A percentile compares a stretch with the other conserved stretches of the same genome.
Evolutionary conservation across 2,888 invertebrate species (phyloP).

Genomic region (Rhimphoctona megacephalus): DNA sequence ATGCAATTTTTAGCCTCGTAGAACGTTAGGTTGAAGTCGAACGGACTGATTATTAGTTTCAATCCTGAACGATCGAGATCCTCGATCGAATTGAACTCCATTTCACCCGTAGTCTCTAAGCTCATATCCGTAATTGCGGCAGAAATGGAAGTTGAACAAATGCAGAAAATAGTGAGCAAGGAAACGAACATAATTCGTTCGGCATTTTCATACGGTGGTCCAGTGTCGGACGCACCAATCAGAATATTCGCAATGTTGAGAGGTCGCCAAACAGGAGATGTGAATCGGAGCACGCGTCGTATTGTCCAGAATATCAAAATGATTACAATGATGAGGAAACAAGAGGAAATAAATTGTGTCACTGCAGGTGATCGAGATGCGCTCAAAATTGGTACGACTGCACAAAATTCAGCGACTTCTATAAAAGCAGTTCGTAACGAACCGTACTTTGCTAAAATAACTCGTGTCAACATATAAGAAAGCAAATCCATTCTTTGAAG

Average conservation of each 20-base stretch:
- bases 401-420: conserved; percentile 42
- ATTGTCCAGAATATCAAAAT: conserved; percentile 38
- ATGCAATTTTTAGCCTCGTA: not conserved
- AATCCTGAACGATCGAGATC: conserved; percentile 66
- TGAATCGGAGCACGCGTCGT: conserved; percentile 42
- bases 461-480: conserved; percentile 18
- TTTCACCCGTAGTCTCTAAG: conserved; percentile 15
- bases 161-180: conserved; percentile 55
- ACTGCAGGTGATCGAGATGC: not conserved
- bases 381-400: conserved; percentile 54
- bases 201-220: conserved; percentile 13
- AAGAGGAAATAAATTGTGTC: not conserved
- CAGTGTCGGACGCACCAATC: conserved; percentile 20
- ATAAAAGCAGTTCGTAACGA: conserved; percentile 41
- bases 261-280: conserved; percentile 47
- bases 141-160: conserved; percentile 55
- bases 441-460: not conserved
- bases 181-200: conserved; percentile 63
- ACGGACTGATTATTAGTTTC: conserved; percentile 39
- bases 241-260: conserved; percentile 46
- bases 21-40: conserved; percentile 53
- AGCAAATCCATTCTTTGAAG: conserved; percentile 49
- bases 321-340: not conserved
- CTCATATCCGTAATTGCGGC: conserved; percentile 58
- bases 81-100: conserved; percentile 46